These are phyloP conservation scores for Lacanobia wlatinum DNA, from an alignment of 2,888 invertebrate genomes.

Conservation along the genomic window DNA sequence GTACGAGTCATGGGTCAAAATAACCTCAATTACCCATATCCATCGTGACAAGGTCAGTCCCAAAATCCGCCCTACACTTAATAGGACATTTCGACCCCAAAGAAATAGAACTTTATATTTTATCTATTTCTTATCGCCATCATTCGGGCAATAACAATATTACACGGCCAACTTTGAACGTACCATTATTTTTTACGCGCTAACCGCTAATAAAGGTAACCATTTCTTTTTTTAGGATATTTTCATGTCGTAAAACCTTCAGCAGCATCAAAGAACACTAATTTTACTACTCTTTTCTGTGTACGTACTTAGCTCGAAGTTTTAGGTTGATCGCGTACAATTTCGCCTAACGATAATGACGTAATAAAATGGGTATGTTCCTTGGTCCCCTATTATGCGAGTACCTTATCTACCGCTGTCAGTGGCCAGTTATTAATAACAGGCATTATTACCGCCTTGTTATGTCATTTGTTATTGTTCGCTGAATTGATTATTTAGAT, in stretches of 20 bases:
- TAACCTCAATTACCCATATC: not conserved
- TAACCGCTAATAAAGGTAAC: constrained; percentile 45
- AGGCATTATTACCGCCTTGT: constrained; percentile 60
- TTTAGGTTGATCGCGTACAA: constrained; percentile 67
- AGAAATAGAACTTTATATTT: constrained; percentile 48
- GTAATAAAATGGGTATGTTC: constrained; percentile 67
- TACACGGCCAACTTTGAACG: constrained; percentile 42
- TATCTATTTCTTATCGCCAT: constrained; percentile 40
- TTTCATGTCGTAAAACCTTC: constrained; percentile 50
- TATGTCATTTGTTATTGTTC: constrained; percentile 55
- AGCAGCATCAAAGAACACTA: constrained; percentile 52
- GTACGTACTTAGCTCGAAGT: constrained; percentile 52
- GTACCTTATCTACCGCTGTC: constrained; percentile 73
- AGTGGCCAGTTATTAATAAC: constrained; percentile 74
- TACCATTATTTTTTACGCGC: constrained; percentile 45
- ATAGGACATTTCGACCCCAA: constrained; percentile 35
- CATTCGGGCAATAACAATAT: constrained; percentile 43
- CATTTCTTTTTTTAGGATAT: constrained; percentile 49
- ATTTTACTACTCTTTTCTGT: constrained; percentile 56
- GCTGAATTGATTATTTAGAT: constrained; percentile 41
- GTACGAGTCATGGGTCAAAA: not conserved
- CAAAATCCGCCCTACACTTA: constrained; percentile 10
- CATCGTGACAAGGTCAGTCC: not conserved
- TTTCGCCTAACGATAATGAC: constrained; percentile 70
- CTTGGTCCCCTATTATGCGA: constrained; percentile 65